Percentiles rank a stretch among this genome's conserved stretches.
phyloP scores from a whole-genome alignment of 2,888 invertebrate species.

The Dugesia japonica region DNA sequence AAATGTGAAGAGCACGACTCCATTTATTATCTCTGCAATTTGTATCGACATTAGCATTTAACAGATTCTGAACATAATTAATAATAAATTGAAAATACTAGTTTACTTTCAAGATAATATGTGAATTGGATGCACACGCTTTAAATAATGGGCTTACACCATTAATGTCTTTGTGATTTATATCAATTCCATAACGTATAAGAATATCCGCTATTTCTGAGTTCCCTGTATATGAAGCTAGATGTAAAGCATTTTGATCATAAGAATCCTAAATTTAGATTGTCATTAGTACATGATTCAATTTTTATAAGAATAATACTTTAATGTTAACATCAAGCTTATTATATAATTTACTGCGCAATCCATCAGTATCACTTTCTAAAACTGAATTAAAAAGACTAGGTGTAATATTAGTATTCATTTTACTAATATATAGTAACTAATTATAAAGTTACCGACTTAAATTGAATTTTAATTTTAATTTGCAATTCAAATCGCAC shows the following conservation, averaged over 20 bases:
- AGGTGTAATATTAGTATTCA: not conserved
- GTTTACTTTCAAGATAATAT: not conserved
- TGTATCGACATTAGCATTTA: not conserved
- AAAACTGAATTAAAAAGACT: not conserved
- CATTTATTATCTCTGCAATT: slow-evolving; percentile 10
- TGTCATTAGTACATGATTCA: no score
- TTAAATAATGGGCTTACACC: not conserved
- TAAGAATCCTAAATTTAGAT: not conserved
- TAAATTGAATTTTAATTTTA: not conserved
- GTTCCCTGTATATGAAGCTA: not conserved
- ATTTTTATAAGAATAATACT: not conserved
- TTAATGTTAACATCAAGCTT: not conserved
- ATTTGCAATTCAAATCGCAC: not conserved
- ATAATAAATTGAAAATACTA: not conserved
- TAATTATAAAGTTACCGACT: not conserved
- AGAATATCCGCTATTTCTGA: not conserved
- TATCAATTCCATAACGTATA: not conserved
- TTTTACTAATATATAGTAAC: not conserved
- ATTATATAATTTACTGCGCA: slow-evolving; percentile 1
- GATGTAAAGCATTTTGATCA: not conserved
- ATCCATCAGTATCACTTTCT: not conserved
- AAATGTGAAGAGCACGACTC: not conserved
- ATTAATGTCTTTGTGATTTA: not conserved
- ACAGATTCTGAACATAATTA: not conserved
- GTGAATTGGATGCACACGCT: slow-evolving; percentile 1